Conservation (phyloP, 2,113 vertebrate genomes). For the Callaeas wilsoni region DNA sequence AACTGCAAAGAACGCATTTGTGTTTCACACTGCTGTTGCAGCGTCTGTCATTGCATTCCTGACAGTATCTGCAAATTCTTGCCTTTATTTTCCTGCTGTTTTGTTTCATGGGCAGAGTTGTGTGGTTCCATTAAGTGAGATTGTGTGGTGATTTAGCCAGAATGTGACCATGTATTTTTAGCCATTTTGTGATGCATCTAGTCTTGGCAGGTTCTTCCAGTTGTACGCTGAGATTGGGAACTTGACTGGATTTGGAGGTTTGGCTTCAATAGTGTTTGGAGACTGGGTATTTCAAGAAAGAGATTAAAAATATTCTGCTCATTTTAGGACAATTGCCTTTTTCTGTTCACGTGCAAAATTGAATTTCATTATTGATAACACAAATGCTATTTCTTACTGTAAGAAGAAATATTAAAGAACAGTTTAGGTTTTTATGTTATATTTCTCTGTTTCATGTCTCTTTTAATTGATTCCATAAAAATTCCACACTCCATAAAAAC, state of each 20-base stretch:
- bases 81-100: not conserved
- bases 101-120: not conserved
- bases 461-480: no score
- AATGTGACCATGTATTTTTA: not conserved
- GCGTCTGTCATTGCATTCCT: not conserved
- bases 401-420: not conserved
- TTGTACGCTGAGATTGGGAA: not conserved
- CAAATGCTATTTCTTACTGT: not conserved
- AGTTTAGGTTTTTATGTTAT: not conserved
- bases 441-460: not conserved
- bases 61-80: not conserved
- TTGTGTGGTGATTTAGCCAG: not conserved
- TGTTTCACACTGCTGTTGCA: not conserved
- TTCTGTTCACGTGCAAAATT: not conserved
- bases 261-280: not conserved
- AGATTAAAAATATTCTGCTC: not conserved
- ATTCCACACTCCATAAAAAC: not conserved
- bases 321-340: not conserved
- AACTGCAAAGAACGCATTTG: rapidly evolving
- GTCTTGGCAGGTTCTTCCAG: not conserved
- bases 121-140: not conserved
- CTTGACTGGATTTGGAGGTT: not conserved
- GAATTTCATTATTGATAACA: not conserved
- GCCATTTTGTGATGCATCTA: not conserved
- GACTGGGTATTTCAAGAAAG: not conserved